Evolutionary conservation across 2,888 invertebrate species (phyloP), one percentile per base, ranked within the genome.

Genomic region (Rosalia funebris): DNA sequence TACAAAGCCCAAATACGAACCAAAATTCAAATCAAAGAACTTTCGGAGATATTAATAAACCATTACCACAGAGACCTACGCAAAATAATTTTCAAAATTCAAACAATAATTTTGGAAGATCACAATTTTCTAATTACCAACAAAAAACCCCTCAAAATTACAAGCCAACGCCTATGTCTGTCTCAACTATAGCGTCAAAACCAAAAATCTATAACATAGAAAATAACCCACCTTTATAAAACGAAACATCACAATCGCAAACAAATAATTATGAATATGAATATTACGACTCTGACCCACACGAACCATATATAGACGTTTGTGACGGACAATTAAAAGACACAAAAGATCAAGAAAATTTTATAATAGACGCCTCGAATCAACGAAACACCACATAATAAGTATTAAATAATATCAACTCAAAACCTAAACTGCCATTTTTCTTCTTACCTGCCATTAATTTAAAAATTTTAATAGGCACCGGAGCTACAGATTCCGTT

Each of bases 11-110:
- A 25, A 25, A 25, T 25, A 25, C 25, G 4, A 25, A 25, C 25
- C 42, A 42, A 17, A 42, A 42, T n/a, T 7, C 42, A 17, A 42
- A 42, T n/a, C 17, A 2, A 17, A 42, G 19, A 42, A 4, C 11
- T 12, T 42, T 42, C 17, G 42, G 42, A 1, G 42, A 42, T 42
- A 42, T 42, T 17, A 42, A 42, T 19, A 42, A 42, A 19, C 42
- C 42, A 10, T 15, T 17, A 15, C 42, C 42, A 10, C 42, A n/a
- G n/a, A 4, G 39, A 10, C 39, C 39, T 15, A 39, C 14, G 39
- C 39, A 39, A 15, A 39, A 39, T 10, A 39, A 42, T 15, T 39
- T 25, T 25, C 25, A 34, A 34, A n/a, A 34, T n/a, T 34, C 34
- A 15, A 42, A 17, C 39, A 39, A 39, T 25, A 14, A 17, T 42